These are phyloP conservation scores for Poecilia velifera DNA, from an alignment of 2,797 vertebrate species.

Conservation along the genomic window DNA sequence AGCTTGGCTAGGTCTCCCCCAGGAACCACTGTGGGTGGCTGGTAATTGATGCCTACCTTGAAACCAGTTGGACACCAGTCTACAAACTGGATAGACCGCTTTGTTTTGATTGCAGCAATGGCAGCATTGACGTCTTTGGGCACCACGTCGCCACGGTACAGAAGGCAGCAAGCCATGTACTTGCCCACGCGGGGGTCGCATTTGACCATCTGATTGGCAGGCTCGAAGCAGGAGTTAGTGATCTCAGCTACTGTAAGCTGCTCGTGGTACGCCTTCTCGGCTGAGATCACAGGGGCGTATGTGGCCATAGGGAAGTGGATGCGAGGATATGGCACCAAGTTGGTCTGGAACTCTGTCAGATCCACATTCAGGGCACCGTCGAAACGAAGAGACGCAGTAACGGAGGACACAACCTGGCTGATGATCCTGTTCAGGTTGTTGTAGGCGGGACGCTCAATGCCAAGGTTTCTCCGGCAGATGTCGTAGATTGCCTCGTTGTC, in stretches of 20 bases:
- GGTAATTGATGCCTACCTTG: conserved; percentile 6
- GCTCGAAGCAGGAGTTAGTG: conserved; percentile 5
- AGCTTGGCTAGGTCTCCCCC: conserved; percentile 6
- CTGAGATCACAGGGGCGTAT: background rate
- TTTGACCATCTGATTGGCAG: conserved; percentile 10
- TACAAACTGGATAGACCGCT: conserved; percentile 7
- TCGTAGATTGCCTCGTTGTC: conserved; percentile 6
- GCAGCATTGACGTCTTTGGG: background rate
- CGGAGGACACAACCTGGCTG: background rate
- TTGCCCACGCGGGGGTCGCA: background rate
- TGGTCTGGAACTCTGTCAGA: conserved; percentile 8
- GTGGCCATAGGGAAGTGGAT: conserved; percentile 10
- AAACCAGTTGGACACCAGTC: conserved; percentile 13
- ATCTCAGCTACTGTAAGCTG: conserved; percentile 9
- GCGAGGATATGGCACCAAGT: conserved; percentile 3
- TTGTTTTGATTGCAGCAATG: conserved; percentile 7
- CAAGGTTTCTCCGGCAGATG: conserved; percentile 7
- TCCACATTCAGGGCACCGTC: conserved; percentile 5
- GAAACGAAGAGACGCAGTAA: conserved; percentile 4
- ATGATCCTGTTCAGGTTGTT: conserved; percentile 6
- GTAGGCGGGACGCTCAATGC: background rate
- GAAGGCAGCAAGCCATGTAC: conserved; percentile 9
- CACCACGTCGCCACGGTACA: background rate
- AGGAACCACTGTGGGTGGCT: conserved; percentile 4
- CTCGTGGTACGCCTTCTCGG: background rate